Evolutionary conservation across 2,888 invertebrate genomes (phyloP), one percentile per base, ranked within the genome.

Genomic region (Synergus itoensis): DNA sequence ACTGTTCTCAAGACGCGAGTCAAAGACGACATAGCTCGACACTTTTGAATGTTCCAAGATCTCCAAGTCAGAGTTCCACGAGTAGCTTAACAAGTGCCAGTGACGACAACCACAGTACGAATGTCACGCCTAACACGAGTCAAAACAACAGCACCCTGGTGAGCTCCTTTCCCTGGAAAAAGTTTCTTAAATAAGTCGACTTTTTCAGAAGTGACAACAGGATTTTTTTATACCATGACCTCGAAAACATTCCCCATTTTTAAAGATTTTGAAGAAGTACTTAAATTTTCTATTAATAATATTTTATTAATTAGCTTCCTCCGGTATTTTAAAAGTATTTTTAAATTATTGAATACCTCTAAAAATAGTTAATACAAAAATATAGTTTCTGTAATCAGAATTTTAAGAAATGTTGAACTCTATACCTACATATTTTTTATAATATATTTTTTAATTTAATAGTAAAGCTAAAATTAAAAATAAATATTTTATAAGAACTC

Each of bases 41-140:
- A 48, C 85, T 91, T 82, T 84, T 92, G 80, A 91, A 91, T 81
- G 89, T 92, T 28, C 92, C 92, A 48, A 95, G 96, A 90, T 95
- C 96, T 84, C 96, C 97, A 16, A 96, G 96, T 82, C 96, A 96
- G 86, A 95, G 95, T 81, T 96, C 96, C 62, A 94, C 94, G 84
- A 94, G 95, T 83, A 96, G 96, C 73, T 92, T 95, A 80, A 93
- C 93, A 85, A 95, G 95, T 79, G 91, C 92, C 79, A 93, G 93
- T 77, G 93, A 94, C 86, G 95, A 95, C 84, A 93, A 93, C 88
- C 91, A 90, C 81, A 91, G 91, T 86, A 86, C 87, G 82, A 92
- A 92, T 77, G 82, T 85, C 45, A 88, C 88, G 57, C 92, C 91
- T 79, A 90, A 91, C 90, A 89, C 93, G 89, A 93, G 91, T 91